Conservation (phyloP, 1,140 invertebrate species). For the Oncopodura yosiiana region DNA sequence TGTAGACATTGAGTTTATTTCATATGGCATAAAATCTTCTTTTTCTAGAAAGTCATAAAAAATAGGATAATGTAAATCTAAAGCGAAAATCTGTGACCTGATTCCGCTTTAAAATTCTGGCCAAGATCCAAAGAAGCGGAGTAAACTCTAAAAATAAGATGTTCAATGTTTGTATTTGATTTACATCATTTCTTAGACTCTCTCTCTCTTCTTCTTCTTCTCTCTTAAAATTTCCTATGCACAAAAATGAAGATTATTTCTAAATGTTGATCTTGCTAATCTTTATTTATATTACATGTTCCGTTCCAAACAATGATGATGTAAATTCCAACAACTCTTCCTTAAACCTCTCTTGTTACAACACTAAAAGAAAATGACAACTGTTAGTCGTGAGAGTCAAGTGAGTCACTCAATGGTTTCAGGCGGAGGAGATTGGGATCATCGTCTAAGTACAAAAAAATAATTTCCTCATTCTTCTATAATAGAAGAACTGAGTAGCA, state of each 20-base stretch:
- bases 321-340: too few relatives aligned
- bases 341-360: too few relatives aligned
- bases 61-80: too few relatives aligned
- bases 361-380: slow-evolving; percentile 35
- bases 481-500: too few relatives aligned
- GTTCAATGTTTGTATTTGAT: slow-evolving; percentile 26
- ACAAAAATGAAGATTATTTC: not conserved
- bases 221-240: not conserved
- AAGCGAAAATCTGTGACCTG: slow-evolving; percentile 18
- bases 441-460: slow-evolving; percentile 30
- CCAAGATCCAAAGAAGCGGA: slow-evolving; percentile 17
- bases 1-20: too few relatives aligned
- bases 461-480: too few relatives aligned
- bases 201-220: not conserved
- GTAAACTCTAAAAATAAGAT: slow-evolving; percentile 12
- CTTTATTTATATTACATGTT: too few relatives aligned
- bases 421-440: slow-evolving; percentile 32
- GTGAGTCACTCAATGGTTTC: slow-evolving; percentile 32
- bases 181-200: slow-evolving; percentile 5
- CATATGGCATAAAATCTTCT: too few relatives aligned
- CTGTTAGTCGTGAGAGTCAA: slow-evolving; percentile 26
- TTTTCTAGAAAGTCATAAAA: too few relatives aligned
- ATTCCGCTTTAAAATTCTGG: slow-evolving; percentile 20
- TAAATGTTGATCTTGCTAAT: not conserved
- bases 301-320: too few relatives aligned